Evolutionary conservation across 1,140 invertebrate genomes (phyloP).

Genomic region (Drosophila sulfurigaster): DNA sequence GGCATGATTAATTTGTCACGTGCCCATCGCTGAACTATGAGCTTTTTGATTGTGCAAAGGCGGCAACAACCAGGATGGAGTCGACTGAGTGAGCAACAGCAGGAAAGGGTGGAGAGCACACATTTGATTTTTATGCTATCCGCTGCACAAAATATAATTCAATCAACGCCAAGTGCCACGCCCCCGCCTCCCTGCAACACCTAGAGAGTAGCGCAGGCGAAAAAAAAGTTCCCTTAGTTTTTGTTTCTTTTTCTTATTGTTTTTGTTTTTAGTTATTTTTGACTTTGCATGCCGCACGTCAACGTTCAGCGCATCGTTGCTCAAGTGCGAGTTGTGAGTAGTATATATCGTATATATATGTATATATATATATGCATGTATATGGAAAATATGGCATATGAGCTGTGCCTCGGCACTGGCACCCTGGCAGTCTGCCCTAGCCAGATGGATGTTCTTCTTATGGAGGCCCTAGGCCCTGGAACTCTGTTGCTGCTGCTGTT

Average conservation of each 20-base stretch:
- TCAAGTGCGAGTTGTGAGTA: slow-evolving; percentile 44
- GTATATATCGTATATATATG: slow-evolving; percentile 49
- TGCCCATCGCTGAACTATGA: slow-evolving; percentile 44
- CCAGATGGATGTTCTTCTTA: slow-evolving; percentile 64
- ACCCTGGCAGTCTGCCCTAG: slow-evolving; percentile 11
- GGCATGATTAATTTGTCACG: slow-evolving; percentile 56
- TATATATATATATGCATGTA: slow-evolving; percentile 46
- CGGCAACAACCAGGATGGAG: slow-evolving; percentile 24
- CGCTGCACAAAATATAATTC: slow-evolving; percentile 82
- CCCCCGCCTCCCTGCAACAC: slow-evolving; percentile 30
- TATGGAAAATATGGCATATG: slow-evolving; percentile 82
- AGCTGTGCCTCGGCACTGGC: slow-evolving; percentile 30
- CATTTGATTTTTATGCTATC: slow-evolving; percentile 80
- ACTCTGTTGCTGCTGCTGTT: slow-evolving; percentile 21
- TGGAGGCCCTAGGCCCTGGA: slow-evolving; percentile 15
- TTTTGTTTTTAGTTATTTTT: slow-evolving; percentile 67
- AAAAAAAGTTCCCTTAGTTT: slow-evolving; percentile 44
- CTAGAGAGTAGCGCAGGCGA: slow-evolving; percentile 23
- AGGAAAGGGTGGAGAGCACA: slow-evolving; percentile 13
- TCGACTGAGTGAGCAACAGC: slow-evolving; percentile 21
- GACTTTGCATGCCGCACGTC: slow-evolving; percentile 81
- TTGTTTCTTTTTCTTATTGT: slow-evolving; percentile 7
- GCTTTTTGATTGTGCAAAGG: slow-evolving; percentile 68
- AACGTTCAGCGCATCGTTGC: slow-evolving; percentile 53
- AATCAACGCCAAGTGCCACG: slow-evolving; percentile 81